Evolutionary conservation across 2,797 vertebrate species (phyloP), one percentile per base, ranked within the genome.

Genomic region (Parauchenoglanis punctatus): DNA sequence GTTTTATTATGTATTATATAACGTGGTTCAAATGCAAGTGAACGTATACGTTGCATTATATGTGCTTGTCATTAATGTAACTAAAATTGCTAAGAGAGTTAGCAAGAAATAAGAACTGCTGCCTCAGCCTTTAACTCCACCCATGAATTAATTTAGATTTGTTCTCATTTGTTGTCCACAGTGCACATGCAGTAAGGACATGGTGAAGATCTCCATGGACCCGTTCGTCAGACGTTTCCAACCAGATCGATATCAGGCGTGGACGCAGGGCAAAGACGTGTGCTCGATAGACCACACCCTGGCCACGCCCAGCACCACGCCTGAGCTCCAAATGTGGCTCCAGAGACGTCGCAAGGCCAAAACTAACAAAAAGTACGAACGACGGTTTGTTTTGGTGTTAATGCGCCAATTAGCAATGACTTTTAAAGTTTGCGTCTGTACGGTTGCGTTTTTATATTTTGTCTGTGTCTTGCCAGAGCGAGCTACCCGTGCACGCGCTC

Each of bases 191-290:
- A 97, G 97, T 91, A 98, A 95, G 87, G 98, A 99, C 92, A 98
- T 99, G 98, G 98, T 99, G 54, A 98, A 97, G 92, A 99, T 99
- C 93, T 98, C 98, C 72, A 99, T 99, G 98, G 98, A 99, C 68
- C 94, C 98, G 28, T 99, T 99, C 93, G 98, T 99, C 88, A 97
- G 94, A 92, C 97, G 96, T 84, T 99, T 99, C 94, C 99, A 99
- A 88, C 98, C 98, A 18, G 97, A 98, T 75, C 97, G 98, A 63
- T 99, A 99, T 20, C 91, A 96, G 52, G 95, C 94, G 81, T 99
- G 98, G 98, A 98, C 98, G 93, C 92, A 97, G 94, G 98, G 98
- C 75, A 99, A 98, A 90, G 99, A 99, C 93, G 89, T 96, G 15
- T 94, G 96, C 8, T 93, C 94, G 25, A 95, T 99, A 81, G 98